Evolutionary conservation across 2,797 vertebrate species (phyloP).

Genomic region (Eulemur mongoz): DNA sequence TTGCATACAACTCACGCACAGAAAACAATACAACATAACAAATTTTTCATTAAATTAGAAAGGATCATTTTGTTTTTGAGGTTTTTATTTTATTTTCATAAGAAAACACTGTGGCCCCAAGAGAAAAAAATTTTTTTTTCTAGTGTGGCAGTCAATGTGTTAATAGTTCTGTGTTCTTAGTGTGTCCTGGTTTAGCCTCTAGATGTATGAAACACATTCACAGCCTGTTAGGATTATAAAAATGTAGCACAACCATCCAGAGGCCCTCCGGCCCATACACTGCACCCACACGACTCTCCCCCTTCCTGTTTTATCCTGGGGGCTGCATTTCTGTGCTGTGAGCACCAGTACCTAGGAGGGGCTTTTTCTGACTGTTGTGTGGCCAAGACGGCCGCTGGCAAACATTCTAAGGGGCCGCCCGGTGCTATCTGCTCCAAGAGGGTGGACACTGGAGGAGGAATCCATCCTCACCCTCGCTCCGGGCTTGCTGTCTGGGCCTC

Average conservation of each 20-base stretch:
- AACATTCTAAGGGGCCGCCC: background rate
- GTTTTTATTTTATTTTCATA: no score
- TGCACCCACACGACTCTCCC: background rate
- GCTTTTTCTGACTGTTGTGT: conserved; percentile 15
- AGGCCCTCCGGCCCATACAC: background rate
- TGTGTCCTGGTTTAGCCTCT: background rate
- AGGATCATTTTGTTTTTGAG: no score
- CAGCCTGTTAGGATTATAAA: background rate
- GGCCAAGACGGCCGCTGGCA: background rate
- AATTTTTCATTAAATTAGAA: no score
- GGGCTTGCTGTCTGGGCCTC: background rate
- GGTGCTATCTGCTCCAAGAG: background rate
- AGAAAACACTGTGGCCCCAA: no score
- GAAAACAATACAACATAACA: no score
- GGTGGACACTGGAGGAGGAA: background rate
- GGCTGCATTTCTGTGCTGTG: background rate
- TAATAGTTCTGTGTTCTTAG: background rate
- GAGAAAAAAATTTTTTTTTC: no score
- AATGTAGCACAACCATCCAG: background rate
- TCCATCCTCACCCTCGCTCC: background rate
- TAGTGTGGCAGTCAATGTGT: no score
- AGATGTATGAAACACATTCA: background rate
- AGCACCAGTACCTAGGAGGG: background rate
- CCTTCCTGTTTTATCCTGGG: background rate
- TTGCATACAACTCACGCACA: no score